phyloP scores from a whole-genome alignment of 2,797 vertebrate species.

The Halcyon smyrnensis region DNA sequence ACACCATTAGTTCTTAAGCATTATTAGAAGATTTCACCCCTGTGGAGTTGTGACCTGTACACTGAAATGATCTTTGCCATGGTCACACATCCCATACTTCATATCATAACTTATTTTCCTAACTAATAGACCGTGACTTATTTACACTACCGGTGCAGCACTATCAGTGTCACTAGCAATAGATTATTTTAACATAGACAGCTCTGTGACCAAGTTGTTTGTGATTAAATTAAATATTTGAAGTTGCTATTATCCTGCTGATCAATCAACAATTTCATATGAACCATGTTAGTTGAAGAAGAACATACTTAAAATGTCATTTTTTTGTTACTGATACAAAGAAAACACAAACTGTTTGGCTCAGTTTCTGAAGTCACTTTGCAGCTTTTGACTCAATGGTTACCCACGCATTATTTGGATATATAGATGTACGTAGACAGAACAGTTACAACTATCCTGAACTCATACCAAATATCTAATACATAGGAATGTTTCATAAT shows the following conservation, averaged over 20 bases:
- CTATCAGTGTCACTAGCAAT: not conserved
- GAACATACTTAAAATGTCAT: not conserved
- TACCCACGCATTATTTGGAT: not conserved
- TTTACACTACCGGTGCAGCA: not conserved
- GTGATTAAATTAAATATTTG: not conserved
- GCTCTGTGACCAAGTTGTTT: not conserved
- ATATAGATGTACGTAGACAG: fast-evolving
- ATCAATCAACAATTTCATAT: not conserved
- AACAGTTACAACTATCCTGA: not conserved
- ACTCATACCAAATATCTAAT: not conserved
- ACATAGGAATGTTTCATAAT: fast-evolving
- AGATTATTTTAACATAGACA: not conserved
- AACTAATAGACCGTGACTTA: not conserved
- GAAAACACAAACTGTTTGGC: not conserved
- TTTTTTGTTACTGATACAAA: not conserved
- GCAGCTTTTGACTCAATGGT: not conserved
- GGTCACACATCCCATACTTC: not conserved
- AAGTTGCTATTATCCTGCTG: not conserved
- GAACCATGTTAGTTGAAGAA: not conserved
- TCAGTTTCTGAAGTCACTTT: not conserved
- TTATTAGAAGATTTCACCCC: not conserved
- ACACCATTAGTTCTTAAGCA: not conserved
- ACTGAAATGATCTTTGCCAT: not conserved
- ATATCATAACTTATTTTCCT: not conserved
- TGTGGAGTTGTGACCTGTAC: not conserved